Base-by-base conservation (phyloP, 2,113 vertebrate genomes). In the Oreotragus oreotragus region DNA sequence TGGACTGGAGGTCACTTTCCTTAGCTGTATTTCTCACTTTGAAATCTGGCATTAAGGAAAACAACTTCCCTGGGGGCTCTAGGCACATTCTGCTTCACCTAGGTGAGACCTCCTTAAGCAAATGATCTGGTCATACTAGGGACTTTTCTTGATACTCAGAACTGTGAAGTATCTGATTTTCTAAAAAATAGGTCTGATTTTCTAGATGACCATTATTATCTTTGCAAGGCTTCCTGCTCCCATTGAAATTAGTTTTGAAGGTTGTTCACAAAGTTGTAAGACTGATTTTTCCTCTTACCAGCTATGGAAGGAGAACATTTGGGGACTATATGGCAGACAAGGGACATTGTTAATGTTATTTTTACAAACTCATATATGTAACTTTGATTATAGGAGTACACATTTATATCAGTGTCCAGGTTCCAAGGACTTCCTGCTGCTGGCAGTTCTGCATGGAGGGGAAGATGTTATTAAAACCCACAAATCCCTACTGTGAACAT, bases 401-500 rank as follows among this genome's bases (percentile, higher is more conserved):
- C 47, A 43, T 84, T 84, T 16, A 23, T 62, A 57, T 47, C 30
- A 91, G 39, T 30, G 16, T 70, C 60, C 39, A 62, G 6, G 19
- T 93, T 70, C 86, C 77, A 57, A 90, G 83, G 92, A 90, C 79
- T 84, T 92, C n/a, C 83, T 94, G 5, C 86, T 51, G 64, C 58
- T 92, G 76, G 89, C 11, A 58, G 19, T 94, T 23, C 80, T 97
- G 39, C 51, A 28, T 3, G 2, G 64, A 84, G 28, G 23, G 57
- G 19, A 90, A 95, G 86, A 92, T 90, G 80, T 94, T 98, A 97
- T 94, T 97, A 96, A 98, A 98, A 94, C 87, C 77, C 62, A 94
- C 79, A 95, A 91, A 88, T 96, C 70, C 88, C 95, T 89, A 89
- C 60, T 25, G 43, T 90, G 79, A 97, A 47, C 55, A 95, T 97